Evolutionary conservation across 2,113 vertebrate species (phyloP).

Genomic region (Ascaphus truei): DNA sequence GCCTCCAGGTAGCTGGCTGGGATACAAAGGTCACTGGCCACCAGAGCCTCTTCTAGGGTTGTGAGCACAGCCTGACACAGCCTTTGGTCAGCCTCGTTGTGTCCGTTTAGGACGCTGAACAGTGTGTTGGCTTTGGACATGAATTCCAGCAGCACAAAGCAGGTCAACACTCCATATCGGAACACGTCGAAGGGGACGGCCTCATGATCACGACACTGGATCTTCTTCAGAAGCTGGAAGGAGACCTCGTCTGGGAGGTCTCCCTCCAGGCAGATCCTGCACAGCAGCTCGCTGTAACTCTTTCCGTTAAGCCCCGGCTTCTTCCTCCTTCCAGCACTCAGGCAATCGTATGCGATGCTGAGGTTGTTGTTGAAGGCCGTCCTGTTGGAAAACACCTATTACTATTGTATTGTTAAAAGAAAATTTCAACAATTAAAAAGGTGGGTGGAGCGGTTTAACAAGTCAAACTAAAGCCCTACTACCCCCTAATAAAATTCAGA

Average conservation of each 20-base stretch:
- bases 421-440: no score
- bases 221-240: slow-evolving; percentile 67
- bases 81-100: slow-evolving; percentile 46
- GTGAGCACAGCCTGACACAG: slow-evolving; percentile 76
- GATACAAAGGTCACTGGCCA: slow-evolving; percentile 42
- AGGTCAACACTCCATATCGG: slow-evolving; percentile 81
- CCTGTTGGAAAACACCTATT: slow-evolving; percentile 46
- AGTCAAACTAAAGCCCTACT: no score
- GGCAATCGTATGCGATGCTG: slow-evolving; percentile 71
- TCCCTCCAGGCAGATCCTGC: slow-evolving; percentile 73
- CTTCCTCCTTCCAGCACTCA: slow-evolving; percentile 59
- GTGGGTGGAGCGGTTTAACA: no score
- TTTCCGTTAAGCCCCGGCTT: slow-evolving; percentile 72
- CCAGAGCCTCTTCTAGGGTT: slow-evolving; percentile 78
- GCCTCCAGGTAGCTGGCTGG: slow-evolving; percentile 76
- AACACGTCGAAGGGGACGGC: slow-evolving; percentile 84
- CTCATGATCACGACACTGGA: slow-evolving; percentile 86
- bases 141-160: slow-evolving; percentile 85
- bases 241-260: slow-evolving; percentile 67
- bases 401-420: neutral
- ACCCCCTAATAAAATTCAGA: no score
- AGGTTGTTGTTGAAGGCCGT: slow-evolving; percentile 75
- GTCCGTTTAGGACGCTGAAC: slow-evolving; percentile 67
- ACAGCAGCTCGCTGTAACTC: slow-evolving; percentile 78
- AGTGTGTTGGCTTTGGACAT: slow-evolving; percentile 73